Percentiles rank a stretch among this genome's conserved stretches.
Evolutionary conservation across 2,888 invertebrate species (phyloP).

Genomic region (Deilephila elpenor): DNA sequence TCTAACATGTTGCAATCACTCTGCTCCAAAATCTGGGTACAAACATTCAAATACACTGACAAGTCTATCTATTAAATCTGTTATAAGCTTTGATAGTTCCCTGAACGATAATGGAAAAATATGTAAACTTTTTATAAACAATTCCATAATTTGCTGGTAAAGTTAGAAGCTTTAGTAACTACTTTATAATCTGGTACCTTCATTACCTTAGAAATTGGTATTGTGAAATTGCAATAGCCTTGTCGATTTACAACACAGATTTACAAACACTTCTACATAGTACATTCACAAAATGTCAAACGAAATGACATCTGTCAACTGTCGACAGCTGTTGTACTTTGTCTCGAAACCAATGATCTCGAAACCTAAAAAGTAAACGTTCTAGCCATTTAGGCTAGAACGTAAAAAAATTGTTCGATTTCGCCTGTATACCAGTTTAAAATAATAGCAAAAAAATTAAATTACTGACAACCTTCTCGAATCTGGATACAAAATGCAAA

Average conservation of each 20-base stretch:
- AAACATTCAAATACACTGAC: conserved; percentile 71
- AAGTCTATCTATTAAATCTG: conserved; percentile 67
- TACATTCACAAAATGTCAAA: no score
- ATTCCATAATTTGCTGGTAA: conserved; percentile 58
- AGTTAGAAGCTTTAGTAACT: background rate
- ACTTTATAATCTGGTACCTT: conserved; percentile 32
- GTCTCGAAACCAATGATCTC: no score
- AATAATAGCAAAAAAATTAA: no score
- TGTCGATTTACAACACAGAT: conserved; percentile 21
- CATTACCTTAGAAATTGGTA: conserved; percentile 43
- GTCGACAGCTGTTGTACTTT: no score
- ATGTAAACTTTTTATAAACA: conserved; percentile 64
- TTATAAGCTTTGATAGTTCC: conserved; percentile 70
- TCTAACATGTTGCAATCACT: conserved; percentile 73
- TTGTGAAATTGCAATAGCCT: conserved; percentile 44
- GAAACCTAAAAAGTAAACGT: no score
- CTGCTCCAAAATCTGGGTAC: conserved; percentile 75
- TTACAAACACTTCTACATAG: background rate
- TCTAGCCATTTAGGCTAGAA: no score
- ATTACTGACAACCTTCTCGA: no score
- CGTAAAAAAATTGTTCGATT: no score
- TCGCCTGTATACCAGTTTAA: no score
- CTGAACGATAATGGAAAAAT: conserved; percentile 63
- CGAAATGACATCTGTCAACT: no score
- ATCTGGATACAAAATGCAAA: no score